A percentile compares a stretch with the other conserved stretches of the same genome.
phyloP scores from a whole-genome alignment of 2,113 vertebrate species.

The Neomonachus schauinslandi region DNA sequence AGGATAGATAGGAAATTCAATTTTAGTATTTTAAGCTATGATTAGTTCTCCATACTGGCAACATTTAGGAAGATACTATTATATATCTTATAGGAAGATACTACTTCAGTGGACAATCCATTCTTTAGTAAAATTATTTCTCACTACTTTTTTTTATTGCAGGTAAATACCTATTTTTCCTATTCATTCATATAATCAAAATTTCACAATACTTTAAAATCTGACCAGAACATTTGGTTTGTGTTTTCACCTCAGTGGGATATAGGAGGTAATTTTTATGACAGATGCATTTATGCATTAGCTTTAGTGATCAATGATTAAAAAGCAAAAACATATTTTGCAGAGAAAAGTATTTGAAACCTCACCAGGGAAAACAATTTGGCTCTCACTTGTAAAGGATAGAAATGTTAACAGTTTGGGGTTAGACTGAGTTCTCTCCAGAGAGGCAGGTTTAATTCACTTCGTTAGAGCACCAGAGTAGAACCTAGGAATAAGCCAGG shows the following conservation, averaged over 20 bases:
- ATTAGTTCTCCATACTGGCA: background rate
- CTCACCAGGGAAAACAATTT: constrained; percentile 44
- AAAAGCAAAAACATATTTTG: constrained; percentile 44
- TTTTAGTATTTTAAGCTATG: background rate
- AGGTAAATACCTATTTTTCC: background rate
- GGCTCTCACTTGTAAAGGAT: background rate
- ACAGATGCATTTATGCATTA: constrained; percentile 2
- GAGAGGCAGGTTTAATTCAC: background rate
- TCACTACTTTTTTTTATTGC: background rate
- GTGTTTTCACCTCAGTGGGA: constrained; percentile 26
- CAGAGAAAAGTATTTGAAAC: constrained; percentile 48
- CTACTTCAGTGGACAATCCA: background rate
- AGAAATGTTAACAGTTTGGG: background rate
- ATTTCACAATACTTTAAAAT: constrained; percentile 33
- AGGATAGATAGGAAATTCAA: background rate
- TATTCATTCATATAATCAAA: constrained; percentile 28
- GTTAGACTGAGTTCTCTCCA: constrained; percentile 17
- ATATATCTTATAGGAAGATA: background rate
- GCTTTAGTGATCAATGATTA: constrained; percentile 35
- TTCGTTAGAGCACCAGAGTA: background rate
- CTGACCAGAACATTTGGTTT: background rate
- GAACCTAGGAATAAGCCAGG: background rate
- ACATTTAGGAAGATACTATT: background rate
- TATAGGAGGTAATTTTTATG: constrained; percentile 34
- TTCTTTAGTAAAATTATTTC: constrained; percentile 35